These are phyloP conservation scores for Dermolepida albohirtum DNA, from an alignment of 2,888 invertebrate species.

Conservation along the genomic window DNA sequence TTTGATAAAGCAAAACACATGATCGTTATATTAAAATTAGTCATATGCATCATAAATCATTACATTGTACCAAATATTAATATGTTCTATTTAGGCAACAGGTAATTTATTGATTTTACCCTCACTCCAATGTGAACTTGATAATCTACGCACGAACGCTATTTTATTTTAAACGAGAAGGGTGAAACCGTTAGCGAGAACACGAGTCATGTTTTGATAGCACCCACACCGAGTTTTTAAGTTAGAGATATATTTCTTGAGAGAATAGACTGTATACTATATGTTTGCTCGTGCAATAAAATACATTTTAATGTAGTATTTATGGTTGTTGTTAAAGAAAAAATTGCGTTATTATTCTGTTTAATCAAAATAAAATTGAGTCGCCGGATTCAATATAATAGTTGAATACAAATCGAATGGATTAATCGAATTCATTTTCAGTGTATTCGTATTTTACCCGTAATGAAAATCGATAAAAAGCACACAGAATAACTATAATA, in stretches of 20 bases:
- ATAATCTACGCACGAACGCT: not conserved
- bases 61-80: not conserved
- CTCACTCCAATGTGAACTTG: not conserved
- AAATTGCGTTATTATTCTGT: too few species aligned
- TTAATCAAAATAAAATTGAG: too few species aligned
- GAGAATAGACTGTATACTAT: not conserved
- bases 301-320: not conserved
- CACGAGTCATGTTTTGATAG: slow-evolving; percentile 4
- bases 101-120: slow-evolving; percentile 27
- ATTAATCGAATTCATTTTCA: too few species aligned
- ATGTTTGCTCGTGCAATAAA: not conserved
- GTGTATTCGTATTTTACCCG: too few species aligned
- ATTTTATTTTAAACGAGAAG: slow-evolving; percentile 10
- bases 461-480: too few species aligned
- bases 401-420: too few species aligned
- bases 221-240: not conserved
- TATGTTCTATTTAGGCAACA: not conserved
- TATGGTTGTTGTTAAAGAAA: not conserved
- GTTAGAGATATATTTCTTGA: not conserved
- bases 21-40: too few species aligned
- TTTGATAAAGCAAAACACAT: too few species aligned
- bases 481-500: too few species aligned
- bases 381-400: too few species aligned
- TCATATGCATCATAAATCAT: too few species aligned
- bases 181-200: not conserved